Conservation (phyloP, 2,888 invertebrate species). For the Drosophila siamana region DNA sequence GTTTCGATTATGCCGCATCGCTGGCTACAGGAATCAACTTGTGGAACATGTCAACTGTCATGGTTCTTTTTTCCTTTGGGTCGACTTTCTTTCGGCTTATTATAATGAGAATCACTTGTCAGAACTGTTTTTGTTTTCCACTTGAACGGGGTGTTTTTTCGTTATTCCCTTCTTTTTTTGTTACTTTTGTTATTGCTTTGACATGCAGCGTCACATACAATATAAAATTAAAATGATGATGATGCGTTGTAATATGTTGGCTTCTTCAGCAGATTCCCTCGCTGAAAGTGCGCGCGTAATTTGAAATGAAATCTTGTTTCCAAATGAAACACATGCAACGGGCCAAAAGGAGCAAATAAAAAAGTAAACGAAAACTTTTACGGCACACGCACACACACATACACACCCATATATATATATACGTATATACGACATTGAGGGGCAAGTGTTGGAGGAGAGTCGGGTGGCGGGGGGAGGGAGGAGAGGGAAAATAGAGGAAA, state of each 20-base stretch:
- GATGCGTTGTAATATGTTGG: constrained; percentile 22
- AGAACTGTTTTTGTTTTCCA: neutral
- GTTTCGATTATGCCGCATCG: constrained; percentile 59
- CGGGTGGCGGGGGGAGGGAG: neutral
- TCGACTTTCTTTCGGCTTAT: neutral
- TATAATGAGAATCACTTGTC: constrained; percentile 15
- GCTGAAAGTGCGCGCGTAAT: constrained; percentile 39
- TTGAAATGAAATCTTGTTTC: constrained; percentile 56
- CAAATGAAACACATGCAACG: constrained; percentile 62
- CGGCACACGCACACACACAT: constrained; percentile 31
- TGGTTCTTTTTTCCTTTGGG: neutral
- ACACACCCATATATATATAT: constrained; percentile 20
- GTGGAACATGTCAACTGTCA: constrained; percentile 56
- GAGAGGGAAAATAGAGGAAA: constrained; percentile 7
- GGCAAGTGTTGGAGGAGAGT: neutral
- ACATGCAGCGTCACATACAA: constrained; percentile 23
- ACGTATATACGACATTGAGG: constrained; percentile 36
- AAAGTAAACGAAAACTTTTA: constrained; percentile 55
- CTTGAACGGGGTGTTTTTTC: neutral
- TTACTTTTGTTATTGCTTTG: constrained; percentile 14
- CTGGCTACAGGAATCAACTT: constrained; percentile 47
- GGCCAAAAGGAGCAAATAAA: constrained; percentile 26
- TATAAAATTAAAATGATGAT: constrained; percentile 30
- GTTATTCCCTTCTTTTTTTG: no score
- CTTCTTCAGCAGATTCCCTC: constrained; percentile 2